Conservation (phyloP, 2,888 invertebrate genomes). For the Acrobasis repandana region DNA sequence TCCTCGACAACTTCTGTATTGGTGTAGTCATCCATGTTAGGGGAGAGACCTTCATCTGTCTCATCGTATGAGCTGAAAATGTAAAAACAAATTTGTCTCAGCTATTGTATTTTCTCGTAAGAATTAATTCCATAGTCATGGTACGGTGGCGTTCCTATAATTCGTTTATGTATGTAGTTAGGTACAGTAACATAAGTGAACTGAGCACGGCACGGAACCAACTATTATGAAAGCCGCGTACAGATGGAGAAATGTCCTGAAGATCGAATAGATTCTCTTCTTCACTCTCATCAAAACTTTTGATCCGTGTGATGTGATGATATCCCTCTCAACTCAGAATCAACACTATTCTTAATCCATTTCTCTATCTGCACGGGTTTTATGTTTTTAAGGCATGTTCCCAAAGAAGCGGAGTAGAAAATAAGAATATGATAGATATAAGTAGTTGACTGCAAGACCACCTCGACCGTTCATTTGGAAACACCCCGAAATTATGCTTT, state of each 20-base stretch:
- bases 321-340: no score
- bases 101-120: neutral
- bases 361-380: no score
- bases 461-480: neutral
- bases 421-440: neutral
- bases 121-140: neutral
- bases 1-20: constrained; percentile 74
- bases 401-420: neutral
- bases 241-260: neutral
- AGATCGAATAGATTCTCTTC: neutral
- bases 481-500: neutral
- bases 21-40: constrained; percentile 85
- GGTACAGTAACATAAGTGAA: neutral
- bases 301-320: no score
- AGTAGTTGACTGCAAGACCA: neutral
- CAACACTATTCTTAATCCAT: no score
- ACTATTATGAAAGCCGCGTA: neutral
- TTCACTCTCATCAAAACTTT: no score
- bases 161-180: neutral
- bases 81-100: constrained; percentile 21
- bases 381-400: no score
- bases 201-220: neutral
- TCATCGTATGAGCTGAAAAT: constrained; percentile 87
- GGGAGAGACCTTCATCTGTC: constrained; percentile 86
- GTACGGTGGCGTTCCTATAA: neutral